These are phyloP conservation scores for Neocrepidodera transversa DNA, from an alignment of 2,888 invertebrate species.

Conservation along the genomic window DNA sequence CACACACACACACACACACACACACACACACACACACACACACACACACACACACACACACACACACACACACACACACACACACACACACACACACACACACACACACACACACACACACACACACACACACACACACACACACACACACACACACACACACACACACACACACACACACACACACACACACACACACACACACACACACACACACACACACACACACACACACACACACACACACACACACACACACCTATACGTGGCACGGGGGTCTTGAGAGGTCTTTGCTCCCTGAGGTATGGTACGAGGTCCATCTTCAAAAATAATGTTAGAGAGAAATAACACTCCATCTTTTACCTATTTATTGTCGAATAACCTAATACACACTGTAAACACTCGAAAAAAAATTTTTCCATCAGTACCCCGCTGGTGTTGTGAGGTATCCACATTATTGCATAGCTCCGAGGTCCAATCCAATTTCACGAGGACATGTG, in stretches of 20 bases:
- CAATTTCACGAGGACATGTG: too few species aligned
- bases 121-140: constrained; percentile 6
- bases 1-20: constrained; percentile 6
- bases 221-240: constrained; percentile 6
- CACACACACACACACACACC: constrained; percentile 6
- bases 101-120: constrained; percentile 6
- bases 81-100: constrained; percentile 4
- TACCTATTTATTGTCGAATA: too few species aligned
- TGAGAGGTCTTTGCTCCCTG: too few species aligned
- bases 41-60: constrained; percentile 6
- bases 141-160: constrained; percentile 6
- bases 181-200: constrained; percentile 4
- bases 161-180: constrained; percentile 1
- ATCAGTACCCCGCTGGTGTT: too few species aligned
- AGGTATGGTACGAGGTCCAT: too few species aligned
- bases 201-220: constrained; percentile 6
- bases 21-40: constrained; percentile 6
- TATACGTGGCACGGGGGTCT: too few species aligned
- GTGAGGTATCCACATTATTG: too few species aligned
- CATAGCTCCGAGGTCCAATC: too few species aligned
- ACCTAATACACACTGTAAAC: too few species aligned
- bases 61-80: constrained; percentile 4
- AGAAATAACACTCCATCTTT: too few species aligned
- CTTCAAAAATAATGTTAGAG: too few species aligned
- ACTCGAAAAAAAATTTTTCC: too few species aligned